Conservation (phyloP, 30 jellyfish, hydroid and myxozoan species). For the Chironex yamaguchii region DNA sequence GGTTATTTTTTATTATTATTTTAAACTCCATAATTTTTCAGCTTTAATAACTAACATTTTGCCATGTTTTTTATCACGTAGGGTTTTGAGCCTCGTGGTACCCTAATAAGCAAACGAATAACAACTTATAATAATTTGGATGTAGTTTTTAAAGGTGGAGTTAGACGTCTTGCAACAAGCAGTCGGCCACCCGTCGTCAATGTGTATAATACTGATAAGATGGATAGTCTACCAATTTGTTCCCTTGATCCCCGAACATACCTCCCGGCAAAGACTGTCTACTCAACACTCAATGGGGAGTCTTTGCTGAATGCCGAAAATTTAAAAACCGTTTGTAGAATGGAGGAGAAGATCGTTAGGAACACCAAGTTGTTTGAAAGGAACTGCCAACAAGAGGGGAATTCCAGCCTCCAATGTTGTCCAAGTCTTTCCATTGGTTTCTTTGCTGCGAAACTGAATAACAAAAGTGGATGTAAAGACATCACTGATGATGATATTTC, state of each 20-base stretch:
- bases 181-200: not conserved
- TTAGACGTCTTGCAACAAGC: conserved; percentile 67
- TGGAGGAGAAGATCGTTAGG: conserved; percentile 44
- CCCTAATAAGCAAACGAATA: conserved; percentile 59
- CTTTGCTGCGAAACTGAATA: conserved; percentile 35
- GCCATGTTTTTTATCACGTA: not conserved
- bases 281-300: conserved; percentile 15
- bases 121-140: conserved; percentile 48
- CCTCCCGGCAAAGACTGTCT: conserved; percentile 61
- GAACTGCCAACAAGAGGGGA: conserved; percentile 20
- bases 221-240: not conserved
- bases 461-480: conserved; percentile 27
- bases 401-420: conserved; percentile 12
- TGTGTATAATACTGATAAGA: no score
- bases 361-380: conserved; percentile 19
- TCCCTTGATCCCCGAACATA: conserved; percentile 42
- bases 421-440: conserved; percentile 69
- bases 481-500: conserved; percentile 56
- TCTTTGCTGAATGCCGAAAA: conserved; percentile 38
- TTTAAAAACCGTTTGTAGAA: conserved; percentile 46
- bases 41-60: no score
- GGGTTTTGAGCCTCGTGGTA: conserved; percentile 88
- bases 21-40: no score
- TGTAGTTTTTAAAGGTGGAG: conserved; percentile 48
- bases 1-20: no score